Base-by-base conservation (phyloP, 2,113 vertebrate genomes). In the Pholis gunnellus region DNA sequence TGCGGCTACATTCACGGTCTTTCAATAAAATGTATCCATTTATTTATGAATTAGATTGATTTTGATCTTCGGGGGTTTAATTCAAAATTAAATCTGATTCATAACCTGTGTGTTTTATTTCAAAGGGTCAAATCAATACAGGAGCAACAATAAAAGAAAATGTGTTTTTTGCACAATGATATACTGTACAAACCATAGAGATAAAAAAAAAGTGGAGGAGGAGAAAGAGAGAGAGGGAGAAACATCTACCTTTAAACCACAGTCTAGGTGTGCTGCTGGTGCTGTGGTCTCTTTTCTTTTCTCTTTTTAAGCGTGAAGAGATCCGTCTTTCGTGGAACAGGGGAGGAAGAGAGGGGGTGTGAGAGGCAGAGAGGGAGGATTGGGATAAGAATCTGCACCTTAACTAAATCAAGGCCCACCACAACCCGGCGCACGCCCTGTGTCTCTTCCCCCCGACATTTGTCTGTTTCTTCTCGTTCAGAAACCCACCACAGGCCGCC, bases 311-410 rank as follows among this genome's bases (percentile, higher is more conserved):
- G 94, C 88, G 92, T 48, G 88, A 75, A 94, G 93, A 94, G 93
- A 95, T 95, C 94, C 93, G 95, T 89, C 94, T 96, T 95, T 96
- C 95, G 95, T 95, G 94, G 95, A 96, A 96, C 89, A 87, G 76
- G 67, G 78, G 93, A 96, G 94, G 95, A 95, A 95, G 95, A 94
- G 92, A 87, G 92, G 90, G 89, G 91, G 88, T 85, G 91, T 85
- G 87, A 90, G 88, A 87, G 90, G 84, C 84, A 74, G 67, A 69
- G 91, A 85, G 79, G 84, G 87, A 90, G 67, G 72, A 84, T 29
- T 79, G 87, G 95, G 91, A 95, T 94, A 89, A 78, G 82, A 94
- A 93, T 93, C 89, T 93, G 85, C 87, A 93, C 85, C 82, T 93
- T 52, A 75, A 77, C 82, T 82, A 91, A 95, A 95, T 95, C 95